These are phyloP conservation scores for Sebastes oblongus DNA, from an alignment of 2,797 vertebrate genomes.

Conservation along the genomic window DNA sequence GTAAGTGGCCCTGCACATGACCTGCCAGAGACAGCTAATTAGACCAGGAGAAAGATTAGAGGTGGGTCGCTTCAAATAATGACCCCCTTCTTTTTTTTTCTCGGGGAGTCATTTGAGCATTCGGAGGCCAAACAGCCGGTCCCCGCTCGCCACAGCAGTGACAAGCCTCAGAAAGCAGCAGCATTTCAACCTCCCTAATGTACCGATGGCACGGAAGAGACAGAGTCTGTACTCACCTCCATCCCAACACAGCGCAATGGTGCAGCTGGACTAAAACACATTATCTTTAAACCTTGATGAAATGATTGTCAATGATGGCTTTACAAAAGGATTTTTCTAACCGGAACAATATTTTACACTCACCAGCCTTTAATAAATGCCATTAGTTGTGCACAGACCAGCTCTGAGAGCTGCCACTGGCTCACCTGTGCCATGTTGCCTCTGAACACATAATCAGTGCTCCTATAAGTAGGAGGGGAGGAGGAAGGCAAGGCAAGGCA, in stretches of 20 bases:
- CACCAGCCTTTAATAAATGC: not conserved
- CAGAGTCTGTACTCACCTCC: not conserved
- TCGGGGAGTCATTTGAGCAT: conserved; percentile 36
- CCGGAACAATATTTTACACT: not conserved
- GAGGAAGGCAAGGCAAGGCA: too few species aligned
- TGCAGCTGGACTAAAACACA: not conserved
- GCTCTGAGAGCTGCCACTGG: too few species aligned
- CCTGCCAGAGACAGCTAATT: conserved; percentile 59
- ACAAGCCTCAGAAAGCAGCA: conserved; percentile 43
- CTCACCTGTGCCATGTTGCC: too few species aligned
- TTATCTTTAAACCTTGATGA: not conserved
- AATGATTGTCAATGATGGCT: not conserved
- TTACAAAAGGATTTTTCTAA: not conserved
- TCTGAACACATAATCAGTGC: too few species aligned
- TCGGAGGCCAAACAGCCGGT: conserved; percentile 21
- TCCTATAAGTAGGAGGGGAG: too few species aligned
- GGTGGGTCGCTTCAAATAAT: conserved; percentile 41
- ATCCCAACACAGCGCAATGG: not conserved
- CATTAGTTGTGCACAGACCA: not conserved
- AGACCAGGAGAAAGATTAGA: conserved; percentile 55
- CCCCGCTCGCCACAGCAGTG: conserved; percentile 48
- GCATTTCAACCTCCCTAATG: conserved; percentile 44
- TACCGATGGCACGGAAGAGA: conserved; percentile 12
- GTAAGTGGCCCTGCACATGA: conserved; percentile 61
- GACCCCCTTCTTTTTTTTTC: not conserved